Evolutionary conservation across 2,113 vertebrate genomes (phyloP), one percentile per base, ranked within the genome.

Genomic region (Hemichromis elongatus): DNA sequence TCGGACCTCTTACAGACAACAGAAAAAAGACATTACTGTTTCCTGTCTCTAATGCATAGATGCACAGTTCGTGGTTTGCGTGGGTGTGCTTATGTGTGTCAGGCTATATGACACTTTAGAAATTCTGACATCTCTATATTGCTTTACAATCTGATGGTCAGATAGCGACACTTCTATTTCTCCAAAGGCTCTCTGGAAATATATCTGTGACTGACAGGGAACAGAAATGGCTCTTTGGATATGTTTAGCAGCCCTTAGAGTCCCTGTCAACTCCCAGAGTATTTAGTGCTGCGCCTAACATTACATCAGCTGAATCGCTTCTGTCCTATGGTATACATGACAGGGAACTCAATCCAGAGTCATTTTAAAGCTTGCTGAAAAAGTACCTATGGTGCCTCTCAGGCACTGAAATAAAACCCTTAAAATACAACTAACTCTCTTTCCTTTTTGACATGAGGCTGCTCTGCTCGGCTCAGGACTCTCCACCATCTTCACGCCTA

Each of bases 331-430:
- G 77, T 70, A 7, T 57, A 80, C 79, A 57, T 73, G 84, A 88
- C 37, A 85, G 83, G 91, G 13, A 92, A 92, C 68, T 89, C 89
- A 81, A 90, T 84, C 84, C 89, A 59, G 40, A 79, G 79, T 68
- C 79, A 79, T 86, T 89, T 89, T 47, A 88, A 84, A 79, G 77
- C 73, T 59, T 61, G 56, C 52, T 86, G 84, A 78, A 89, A 92
- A 93, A 80, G 59, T 53, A 79, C 81, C 78, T 79, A 12, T 11
- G 73, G 68, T 83, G 78, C 78, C 55, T 90, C 82, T 33, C 55
- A 77, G 88, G 85, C 83, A 78, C 13, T 80, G 88, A 92, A 92
- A 92, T 80, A 83, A 91, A 92, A 88, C 73, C 80, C 88, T 84
- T 86, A 54, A 81, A 92, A 86, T 78, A 73, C 19, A 82, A 59